These are phyloP conservation scores for Nebria ingens DNA, from an alignment of 1,140 invertebrate species.

Conservation along the genomic window DNA sequence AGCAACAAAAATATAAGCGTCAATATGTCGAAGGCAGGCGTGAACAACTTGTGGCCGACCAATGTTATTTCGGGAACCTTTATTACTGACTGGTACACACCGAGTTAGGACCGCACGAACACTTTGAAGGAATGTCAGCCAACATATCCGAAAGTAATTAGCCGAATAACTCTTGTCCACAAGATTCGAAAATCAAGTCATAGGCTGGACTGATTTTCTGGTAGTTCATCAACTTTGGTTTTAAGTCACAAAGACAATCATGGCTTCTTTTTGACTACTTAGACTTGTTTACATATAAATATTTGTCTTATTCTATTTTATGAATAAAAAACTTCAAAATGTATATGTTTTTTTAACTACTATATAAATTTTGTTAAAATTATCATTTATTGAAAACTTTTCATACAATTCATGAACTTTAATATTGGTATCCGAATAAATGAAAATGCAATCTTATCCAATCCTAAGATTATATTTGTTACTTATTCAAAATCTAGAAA, in stretches of 20 bases:
- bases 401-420: no score
- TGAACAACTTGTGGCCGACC: slow-evolving; percentile 1
- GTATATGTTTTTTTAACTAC: no score
- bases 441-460: no score
- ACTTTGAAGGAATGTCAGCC: background rate
- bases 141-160: slow-evolving; percentile 6
- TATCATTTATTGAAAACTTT: no score
- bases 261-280: no score
- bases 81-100: background rate
- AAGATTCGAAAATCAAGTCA: slow-evolving; percentile 5
- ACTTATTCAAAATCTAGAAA: no score
- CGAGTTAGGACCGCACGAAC: background rate
- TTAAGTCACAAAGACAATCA: background rate
- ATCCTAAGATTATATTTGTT: no score
- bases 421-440: no score
- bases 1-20: slow-evolving; percentile 1
- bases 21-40: slow-evolving; percentile 1
- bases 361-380: no score
- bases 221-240: background rate
- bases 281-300: no score
- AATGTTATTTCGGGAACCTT: background rate
- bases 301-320: no score
- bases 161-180: slow-evolving; percentile 1
- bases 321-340: no score
- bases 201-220: background rate